Base-by-base conservation (phyloP, 2,113 vertebrate species). In the Cynoglossus semilaevis region DNA sequence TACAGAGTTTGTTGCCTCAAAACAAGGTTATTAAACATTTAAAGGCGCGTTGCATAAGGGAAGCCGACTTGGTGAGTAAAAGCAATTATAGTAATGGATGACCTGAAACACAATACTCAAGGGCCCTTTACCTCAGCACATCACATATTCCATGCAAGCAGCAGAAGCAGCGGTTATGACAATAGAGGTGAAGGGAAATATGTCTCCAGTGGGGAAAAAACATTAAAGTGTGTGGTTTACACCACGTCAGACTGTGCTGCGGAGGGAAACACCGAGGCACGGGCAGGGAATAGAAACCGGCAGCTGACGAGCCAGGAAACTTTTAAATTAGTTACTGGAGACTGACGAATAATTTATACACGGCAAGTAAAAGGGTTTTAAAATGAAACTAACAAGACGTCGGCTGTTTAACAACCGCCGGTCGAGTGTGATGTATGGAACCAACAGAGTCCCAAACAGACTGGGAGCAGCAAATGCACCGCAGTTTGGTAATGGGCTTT, bases 21-120 rank as follows among this genome's bases (percentile, higher is more conserved):
- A 90, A 87, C 85, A 83, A 79, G 72, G 81, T 76, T 74, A 90
- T 92, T 88, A 91, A 92, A 91, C 81, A 92, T 92, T 91, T 88
- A 91, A 62, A 77, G 59, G 54, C 15, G 48, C 76, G 68, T 74
- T 83, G 82, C 76, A 81, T 76, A 79, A 90, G 87, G 83, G 88
- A 90, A 85, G 82, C 67, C 84, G 81, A 80, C 80, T 87, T 80
- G 82, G 75, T 84, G 74, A 87, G 80, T 88, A 88, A 86, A 90
- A 84, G 83, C 89, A 91, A 92, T 92, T 89, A 91, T 87, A 72
- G 64, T 90, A 90, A 92, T 92, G 87, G 87, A 48, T 81, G 84
- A 84, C 76, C 85, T 88, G 91, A 88, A 92, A 92, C 63, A 85
- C 82, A 87, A 92, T 80, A 82, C 87, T 77, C 70, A 80, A 80